These are phyloP conservation scores for Rhinatrema bivittatum DNA, from an alignment of 2,797 vertebrate species.

Conservation along the genomic window DNA sequence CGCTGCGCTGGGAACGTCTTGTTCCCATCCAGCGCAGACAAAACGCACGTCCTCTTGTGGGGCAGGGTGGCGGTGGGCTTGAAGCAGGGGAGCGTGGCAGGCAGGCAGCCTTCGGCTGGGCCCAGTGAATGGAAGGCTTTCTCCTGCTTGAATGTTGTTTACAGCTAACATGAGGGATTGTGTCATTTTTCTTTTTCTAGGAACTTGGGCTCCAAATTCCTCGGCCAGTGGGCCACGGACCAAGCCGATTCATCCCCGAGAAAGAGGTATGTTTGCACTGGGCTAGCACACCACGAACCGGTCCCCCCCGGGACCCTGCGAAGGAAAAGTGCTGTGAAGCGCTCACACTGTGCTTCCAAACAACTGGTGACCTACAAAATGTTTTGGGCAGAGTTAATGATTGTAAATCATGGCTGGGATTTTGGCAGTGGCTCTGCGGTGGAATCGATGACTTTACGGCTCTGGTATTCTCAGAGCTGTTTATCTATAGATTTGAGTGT, in stretches of 20 bases:
- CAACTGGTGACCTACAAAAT: slow-evolving; percentile 35
- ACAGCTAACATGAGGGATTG: slow-evolving; percentile 39
- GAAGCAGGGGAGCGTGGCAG: too few relatives aligned
- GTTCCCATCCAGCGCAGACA: too few relatives aligned
- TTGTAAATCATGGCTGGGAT: slow-evolving; percentile 31
- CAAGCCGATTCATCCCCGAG: slow-evolving; percentile 97
- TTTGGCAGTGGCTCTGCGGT: slow-evolving; percentile 35
- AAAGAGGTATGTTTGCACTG: slow-evolving; percentile 80
- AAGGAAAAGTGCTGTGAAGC: slow-evolving; percentile 41
- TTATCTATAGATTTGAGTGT: too few relatives aligned
- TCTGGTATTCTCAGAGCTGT: slow-evolving; percentile 29
- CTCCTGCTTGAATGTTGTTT: too few relatives aligned
- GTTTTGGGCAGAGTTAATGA: slow-evolving; percentile 23
- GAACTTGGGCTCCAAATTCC: slow-evolving; percentile 92
- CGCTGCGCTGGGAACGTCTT: too few relatives aligned
- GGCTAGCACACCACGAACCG: slow-evolving; percentile 46
- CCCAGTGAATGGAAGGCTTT: too few relatives aligned
- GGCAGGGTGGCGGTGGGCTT: too few relatives aligned
- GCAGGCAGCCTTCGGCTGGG: too few relatives aligned
- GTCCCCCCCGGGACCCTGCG: slow-evolving; percentile 49
- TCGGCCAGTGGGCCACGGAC: slow-evolving; percentile 90
- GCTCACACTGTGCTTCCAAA: slow-evolving; percentile 35
- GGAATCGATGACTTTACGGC: slow-evolving; percentile 23
- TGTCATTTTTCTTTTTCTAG: slow-evolving; percentile 69
- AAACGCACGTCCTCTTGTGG: too few relatives aligned